Conservation (phyloP, 2,888 invertebrate species). For the Agriopis leucophaearia region DNA sequence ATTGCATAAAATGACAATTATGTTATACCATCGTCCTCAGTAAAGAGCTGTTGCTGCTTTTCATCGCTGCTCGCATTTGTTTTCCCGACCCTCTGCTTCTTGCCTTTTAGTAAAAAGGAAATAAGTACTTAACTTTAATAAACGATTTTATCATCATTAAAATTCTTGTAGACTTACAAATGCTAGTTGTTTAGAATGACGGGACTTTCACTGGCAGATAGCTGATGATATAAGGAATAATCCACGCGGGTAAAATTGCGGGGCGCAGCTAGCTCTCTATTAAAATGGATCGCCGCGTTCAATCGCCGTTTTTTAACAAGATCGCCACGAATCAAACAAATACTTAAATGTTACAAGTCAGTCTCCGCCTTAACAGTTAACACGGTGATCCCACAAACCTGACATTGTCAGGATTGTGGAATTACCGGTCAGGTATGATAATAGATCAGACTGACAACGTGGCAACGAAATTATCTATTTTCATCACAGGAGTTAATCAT, state of each 20-base stretch:
- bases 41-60: conserved; percentile 64
- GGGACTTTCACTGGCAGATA: too few relatives aligned
- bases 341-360: too few relatives aligned
- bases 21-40: conserved; percentile 71
- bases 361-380: too few relatives aligned
- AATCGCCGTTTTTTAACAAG: too few relatives aligned
- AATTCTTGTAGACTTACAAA: neutral
- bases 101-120: conserved; percentile 80
- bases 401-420: too few relatives aligned
- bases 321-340: too few relatives aligned
- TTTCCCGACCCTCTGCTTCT: conserved; percentile 79
- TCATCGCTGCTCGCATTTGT: conserved; percentile 71
- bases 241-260: too few relatives aligned
- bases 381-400: too few relatives aligned
- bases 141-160: neutral
- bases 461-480: neutral
- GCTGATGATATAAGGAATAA: too few relatives aligned
- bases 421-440: too few relatives aligned
- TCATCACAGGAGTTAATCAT: conserved; percentile 23
- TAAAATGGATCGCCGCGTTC: too few relatives aligned
- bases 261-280: too few relatives aligned
- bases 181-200: neutral
- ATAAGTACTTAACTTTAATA: conserved; percentile 50
- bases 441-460: neutral
- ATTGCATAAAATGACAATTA: conserved; percentile 51